Base-by-base conservation (phyloP, 2,888 invertebrate species). In the Pheosia gnoma region DNA sequence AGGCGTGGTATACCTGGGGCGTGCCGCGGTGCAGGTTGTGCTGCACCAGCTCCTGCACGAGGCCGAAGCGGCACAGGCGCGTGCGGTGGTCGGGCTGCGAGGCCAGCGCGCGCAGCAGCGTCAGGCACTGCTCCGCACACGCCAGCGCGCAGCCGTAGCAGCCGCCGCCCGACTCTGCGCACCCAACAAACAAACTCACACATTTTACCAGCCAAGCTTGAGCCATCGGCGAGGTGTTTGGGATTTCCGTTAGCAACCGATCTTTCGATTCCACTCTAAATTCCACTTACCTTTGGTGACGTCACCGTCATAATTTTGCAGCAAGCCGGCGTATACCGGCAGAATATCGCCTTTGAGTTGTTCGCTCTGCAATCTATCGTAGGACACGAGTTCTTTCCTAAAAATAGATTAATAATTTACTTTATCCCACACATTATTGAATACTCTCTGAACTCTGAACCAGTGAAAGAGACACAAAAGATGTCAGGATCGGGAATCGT, bases 51-150 rank as follows among this genome's bases (percentile, higher is more conserved):
- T 98, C 98, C 77, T 97, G 96, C 36, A 99, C 97, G 41, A 99
- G 94, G 0, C 98, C 98, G 87, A 97, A 97, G 57, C 96, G 95
- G 79, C 97, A 97, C 3, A 98, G 92, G 0, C 96, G 95, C 65
- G 96, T 94, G 63, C 98, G 95, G 39, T 97, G 96, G 4, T 95
- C 95, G 2, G 95, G 94, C 78, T 96, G 97, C 6, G 96, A 97
- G 5, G 98, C 98, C 74, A 99, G 94, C 45, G 98, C 98, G 52
- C 98, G 95, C 58, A 99, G 93, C 55, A 99, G 90, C 0, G 98
- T 98, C 43, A 99, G 94, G 85, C 99, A 99, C 85, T 98, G 98
- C 85, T 98, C 98, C 0, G 98, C 97, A 52, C 98, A 97, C 3
- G 99, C 96, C 61, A 97, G 95, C 3, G 98, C 97, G 81, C 98